Percentiles rank a stretch among this genome's conserved stretches.
These are phyloP conservation scores for Rhingia campestris DNA, from an alignment of 2,888 invertebrate genomes.

Conservation along the genomic window DNA sequence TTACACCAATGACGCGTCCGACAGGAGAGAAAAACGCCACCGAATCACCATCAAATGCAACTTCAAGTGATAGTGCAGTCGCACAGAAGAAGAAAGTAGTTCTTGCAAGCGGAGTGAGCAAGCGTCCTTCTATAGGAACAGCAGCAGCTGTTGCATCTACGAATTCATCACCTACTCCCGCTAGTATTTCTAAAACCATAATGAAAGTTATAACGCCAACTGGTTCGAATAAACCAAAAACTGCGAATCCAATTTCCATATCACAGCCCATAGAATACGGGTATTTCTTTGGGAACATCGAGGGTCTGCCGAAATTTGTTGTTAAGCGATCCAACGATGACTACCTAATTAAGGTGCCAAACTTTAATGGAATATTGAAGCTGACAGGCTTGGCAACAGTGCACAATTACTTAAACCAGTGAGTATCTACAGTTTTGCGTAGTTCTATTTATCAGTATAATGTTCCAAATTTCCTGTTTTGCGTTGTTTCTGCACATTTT, in stretches of 20 bases:
- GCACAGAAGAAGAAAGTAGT: background rate
- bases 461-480: background rate
- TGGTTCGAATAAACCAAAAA: background rate
- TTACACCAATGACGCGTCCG: constrained; percentile 26
- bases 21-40: background rate
- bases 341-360: constrained; percentile 78
- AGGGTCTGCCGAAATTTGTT: constrained; percentile 77
- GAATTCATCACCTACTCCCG: background rate
- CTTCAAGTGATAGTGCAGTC: background rate
- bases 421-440: constrained; percentile 56
- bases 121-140: background rate
- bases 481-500: background rate
- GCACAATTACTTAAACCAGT: constrained; percentile 79
- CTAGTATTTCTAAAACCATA: background rate
- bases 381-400: constrained; percentile 76
- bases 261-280: constrained; percentile 74
- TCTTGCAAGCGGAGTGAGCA: background rate
- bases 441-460: background rate
- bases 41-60: background rate
- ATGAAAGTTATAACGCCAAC: background rate
- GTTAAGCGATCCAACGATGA: constrained; percentile 76
- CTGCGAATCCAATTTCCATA: background rate
- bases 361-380: constrained; percentile 74
- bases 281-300: constrained; percentile 75
- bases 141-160: background rate